Evolutionary conservation across 64 coral and sea anemone genomes (phyloP).

Genomic region (Pocillopora verrucosa): DNA sequence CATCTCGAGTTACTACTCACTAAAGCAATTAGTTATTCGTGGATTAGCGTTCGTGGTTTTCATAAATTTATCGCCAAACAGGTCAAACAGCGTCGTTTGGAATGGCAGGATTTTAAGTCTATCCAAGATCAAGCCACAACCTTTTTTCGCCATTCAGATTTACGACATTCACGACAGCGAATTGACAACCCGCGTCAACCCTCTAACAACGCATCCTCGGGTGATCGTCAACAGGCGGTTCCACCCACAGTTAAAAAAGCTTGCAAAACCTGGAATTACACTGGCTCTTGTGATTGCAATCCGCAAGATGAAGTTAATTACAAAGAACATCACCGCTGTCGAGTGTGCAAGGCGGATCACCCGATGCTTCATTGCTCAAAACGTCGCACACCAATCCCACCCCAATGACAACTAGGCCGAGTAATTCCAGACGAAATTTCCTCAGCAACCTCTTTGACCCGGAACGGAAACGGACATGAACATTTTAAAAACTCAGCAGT

Average conservation of each 20-base stretch:
- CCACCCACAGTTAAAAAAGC: background rate
- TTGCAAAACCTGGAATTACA: constrained; percentile 37
- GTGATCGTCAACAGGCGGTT: background rate
- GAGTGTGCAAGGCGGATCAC: constrained; percentile 28
- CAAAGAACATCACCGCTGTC: constrained; percentile 10
- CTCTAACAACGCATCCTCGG: background rate
- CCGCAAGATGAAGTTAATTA: background rate
- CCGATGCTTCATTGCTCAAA: constrained; percentile 24
- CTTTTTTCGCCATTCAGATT: constrained; percentile 19
- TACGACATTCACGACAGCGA: constrained; percentile 10
- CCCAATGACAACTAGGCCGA: too few species aligned
- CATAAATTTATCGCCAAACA: constrained; percentile 25
- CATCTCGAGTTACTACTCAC: background rate
- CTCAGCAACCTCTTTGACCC: background rate
- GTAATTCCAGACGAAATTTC: too few species aligned
- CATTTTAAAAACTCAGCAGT: background rate
- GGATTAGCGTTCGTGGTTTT: constrained; percentile 27
- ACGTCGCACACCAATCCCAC: constrained; percentile 2
- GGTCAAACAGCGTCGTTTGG: constrained; percentile 23
- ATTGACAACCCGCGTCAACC: background rate
- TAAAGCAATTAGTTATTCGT: constrained; percentile 29
- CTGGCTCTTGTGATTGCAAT: background rate
- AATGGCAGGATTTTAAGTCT: constrained; percentile 13
- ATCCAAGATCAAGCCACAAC: background rate
- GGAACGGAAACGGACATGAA: background rate